Base-by-base conservation (phyloP, 2,888 invertebrate genomes). In the Synergus gifuensis region DNA sequence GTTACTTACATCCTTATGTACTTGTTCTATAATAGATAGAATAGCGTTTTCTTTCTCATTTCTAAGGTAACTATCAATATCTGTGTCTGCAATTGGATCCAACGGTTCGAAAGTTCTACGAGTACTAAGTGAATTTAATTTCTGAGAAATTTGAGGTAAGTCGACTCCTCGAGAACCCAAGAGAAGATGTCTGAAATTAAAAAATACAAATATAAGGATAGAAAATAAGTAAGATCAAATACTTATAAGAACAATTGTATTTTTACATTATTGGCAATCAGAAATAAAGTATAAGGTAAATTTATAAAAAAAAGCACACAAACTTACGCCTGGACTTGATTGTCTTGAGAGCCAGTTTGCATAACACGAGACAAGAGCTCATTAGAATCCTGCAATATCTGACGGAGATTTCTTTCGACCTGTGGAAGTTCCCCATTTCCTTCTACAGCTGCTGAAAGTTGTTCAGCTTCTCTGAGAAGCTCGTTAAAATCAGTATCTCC, bases 41-140 rank as follows among this genome's bases (percentile, higher is more conserved):
- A 99, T 96, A 0, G 98, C 97, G 94, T 98, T 98, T 93, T 98
- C 97, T 82, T 97, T 95, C 93, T 99, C 98, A 94, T 98, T 98
- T 91, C 96, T 96, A 22, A 99, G 93, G 91, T 96, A 98, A 87
- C 96, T 96, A 85, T 96, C 96, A 84, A 99, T 96, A 92, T 98
- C 98, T 22, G 98, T 97, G 89, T 98, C 98, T 58, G 96, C 96
- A 76, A 97, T 96, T 0, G 98, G 97, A 93, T 98, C 98, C 36
- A 98, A 93, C 0, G 98, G 97, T 91, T 97, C 97, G 88, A 97
- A 96, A n/a, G 97, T 96, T 78, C 96, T 94, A 82, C 97, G 95
- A 9, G 98, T 95, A 91, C 96, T 98, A 2, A 99, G 94, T 0
- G 96, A 95, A 92, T 98, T 98, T 44, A 99, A 93, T 89, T 98